Evolutionary conservation across 2,113 vertebrate species (phyloP).

Genomic region (Aldabrachelys gigantea): DNA sequence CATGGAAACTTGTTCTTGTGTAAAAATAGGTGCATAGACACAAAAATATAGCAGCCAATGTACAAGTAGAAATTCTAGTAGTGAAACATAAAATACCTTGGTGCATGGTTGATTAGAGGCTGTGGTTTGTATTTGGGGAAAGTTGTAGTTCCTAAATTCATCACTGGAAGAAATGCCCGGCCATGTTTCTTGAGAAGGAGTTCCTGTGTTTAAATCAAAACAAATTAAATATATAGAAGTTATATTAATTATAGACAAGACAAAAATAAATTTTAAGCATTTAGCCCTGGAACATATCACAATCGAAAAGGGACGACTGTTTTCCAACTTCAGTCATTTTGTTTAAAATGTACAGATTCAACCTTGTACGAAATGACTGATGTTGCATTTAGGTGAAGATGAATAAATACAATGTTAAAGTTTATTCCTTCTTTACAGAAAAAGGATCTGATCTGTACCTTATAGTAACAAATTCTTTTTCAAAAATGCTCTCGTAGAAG

Average conservation of each 20-base stretch:
- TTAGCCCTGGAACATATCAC: not conserved
- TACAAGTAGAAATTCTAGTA: not conserved
- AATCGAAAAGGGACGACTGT: not conserved
- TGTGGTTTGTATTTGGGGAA: conserved; percentile 98
- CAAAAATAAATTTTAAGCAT: not conserved
- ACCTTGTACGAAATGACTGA: not conserved
- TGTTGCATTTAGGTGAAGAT: not conserved
- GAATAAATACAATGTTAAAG: not conserved
- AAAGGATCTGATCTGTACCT: not conserved
- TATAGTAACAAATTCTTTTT: not conserved
- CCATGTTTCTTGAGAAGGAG: conserved; percentile 96
- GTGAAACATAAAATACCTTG: conserved; percentile 84
- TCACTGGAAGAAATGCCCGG: conserved; percentile 94
- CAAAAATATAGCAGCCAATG: not conserved
- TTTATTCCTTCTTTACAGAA: not conserved
- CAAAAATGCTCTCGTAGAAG: not conserved
- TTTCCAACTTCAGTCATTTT: not conserved
- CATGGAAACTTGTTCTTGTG: not conserved
- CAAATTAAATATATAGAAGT: not conserved
- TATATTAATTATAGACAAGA: not conserved
- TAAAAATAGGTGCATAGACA: not conserved
- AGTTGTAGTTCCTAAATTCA: conserved; percentile 98
- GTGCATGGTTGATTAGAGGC: conserved; percentile 95
- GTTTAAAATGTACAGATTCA: not conserved
- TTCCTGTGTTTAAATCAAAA: conserved; percentile 82